These are phyloP conservation scores for Silurus lanzhouensis DNA, from an alignment of 2,797 vertebrate species.

Conservation along the genomic window DNA sequence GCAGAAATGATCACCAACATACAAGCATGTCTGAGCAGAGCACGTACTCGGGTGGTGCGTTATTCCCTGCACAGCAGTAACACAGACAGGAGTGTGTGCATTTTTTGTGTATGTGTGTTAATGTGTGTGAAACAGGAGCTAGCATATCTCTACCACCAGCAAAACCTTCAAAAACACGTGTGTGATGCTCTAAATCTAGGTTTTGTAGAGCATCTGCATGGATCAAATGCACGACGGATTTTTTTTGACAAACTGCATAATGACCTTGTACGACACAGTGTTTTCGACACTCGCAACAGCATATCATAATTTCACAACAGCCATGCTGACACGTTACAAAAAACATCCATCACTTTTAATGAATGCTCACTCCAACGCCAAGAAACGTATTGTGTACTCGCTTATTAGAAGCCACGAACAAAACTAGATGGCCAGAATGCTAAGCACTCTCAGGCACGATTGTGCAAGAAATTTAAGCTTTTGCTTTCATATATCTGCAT, in stretches of 20 bases:
- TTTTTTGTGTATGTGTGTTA: neutral
- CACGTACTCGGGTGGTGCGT: neutral
- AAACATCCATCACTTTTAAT: conserved; percentile 22
- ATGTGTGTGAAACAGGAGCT: neutral
- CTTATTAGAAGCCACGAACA: too few species aligned
- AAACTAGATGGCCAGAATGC: neutral
- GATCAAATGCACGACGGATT: neutral
- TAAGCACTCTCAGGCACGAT: neutral
- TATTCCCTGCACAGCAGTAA: neutral
- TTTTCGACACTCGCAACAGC: neutral
- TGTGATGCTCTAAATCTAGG: neutral
- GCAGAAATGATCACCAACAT: neutral
- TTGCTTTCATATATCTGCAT: neutral
- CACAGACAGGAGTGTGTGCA: neutral
- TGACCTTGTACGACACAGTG: conserved; percentile 15
- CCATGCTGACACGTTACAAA: conserved; percentile 1
- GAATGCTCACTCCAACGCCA: neutral
- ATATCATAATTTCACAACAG: conserved; percentile 17
- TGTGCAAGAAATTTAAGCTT: neutral
- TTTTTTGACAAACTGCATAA: conserved; percentile 24
- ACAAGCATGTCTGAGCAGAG: neutral
- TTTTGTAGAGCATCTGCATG: neutral
- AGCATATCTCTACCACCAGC: neutral
- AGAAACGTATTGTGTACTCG: neutral
- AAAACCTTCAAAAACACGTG: neutral